These are phyloP conservation scores for Lophius americanus DNA, from an alignment of 2,797 vertebrate species.

Conservation along the genomic window DNA sequence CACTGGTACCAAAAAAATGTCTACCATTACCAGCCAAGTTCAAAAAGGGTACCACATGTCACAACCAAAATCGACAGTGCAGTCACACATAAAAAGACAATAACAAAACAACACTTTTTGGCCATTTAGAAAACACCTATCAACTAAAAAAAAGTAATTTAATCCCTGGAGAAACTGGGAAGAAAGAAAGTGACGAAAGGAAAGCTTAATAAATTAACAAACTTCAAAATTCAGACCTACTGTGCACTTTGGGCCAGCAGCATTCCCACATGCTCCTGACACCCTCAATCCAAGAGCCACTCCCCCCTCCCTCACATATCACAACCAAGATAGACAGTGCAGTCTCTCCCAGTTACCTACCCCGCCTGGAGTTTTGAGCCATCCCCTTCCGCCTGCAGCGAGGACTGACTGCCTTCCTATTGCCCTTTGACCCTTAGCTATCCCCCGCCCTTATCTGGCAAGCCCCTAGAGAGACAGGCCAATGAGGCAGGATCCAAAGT, in stretches of 20 bases:
- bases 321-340: too few species aligned
- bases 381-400: constrained; percentile 70
- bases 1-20: not conserved
- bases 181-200: constrained; percentile 27
- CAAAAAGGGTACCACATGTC: constrained; percentile 61
- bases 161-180: constrained; percentile 36
- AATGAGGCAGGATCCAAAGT: constrained; percentile 63
- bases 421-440: constrained; percentile 81
- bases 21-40: constrained; percentile 46
- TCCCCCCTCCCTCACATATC: constrained; percentile 68
- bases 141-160: constrained; percentile 37
- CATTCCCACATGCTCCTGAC: constrained; percentile 79
- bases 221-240: constrained; percentile 80
- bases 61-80: constrained; percentile 67
- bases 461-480: constrained; percentile 67
- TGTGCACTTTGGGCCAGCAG: constrained; percentile 81
- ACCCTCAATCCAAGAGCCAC: constrained; percentile 75
- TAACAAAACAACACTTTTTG: constrained; percentile 17
- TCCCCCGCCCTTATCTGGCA: constrained; percentile 62
- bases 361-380: constrained; percentile 30
- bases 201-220: constrained; percentile 57
- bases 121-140: constrained; percentile 40
- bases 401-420: constrained; percentile 81
- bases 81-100: constrained; percentile 25
- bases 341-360: constrained; percentile 26